These are phyloP conservation scores for Percina caprodes DNA, from an alignment of 2,113 vertebrate genomes.

Conservation along the genomic window DNA sequence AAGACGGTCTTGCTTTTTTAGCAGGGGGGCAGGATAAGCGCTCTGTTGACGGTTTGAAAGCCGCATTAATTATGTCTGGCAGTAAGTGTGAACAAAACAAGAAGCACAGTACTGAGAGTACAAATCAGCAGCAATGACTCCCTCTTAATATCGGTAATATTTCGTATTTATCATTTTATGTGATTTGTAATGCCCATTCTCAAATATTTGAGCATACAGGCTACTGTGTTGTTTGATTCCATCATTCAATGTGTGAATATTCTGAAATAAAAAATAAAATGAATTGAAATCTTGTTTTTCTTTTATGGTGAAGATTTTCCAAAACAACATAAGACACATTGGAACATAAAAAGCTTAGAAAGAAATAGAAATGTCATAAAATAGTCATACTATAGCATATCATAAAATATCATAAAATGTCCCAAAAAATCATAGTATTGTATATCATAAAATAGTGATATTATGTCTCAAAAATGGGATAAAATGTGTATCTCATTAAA, in stretches of 20 bases:
- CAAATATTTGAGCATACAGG: neutral
- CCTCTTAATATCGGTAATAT: neutral
- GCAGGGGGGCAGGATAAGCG: constrained; percentile 24
- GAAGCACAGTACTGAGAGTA: too few relatives aligned
- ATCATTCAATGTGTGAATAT: neutral
- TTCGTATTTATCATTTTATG: neutral
- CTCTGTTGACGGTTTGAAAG: constrained; percentile 22
- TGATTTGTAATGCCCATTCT: accelerated
- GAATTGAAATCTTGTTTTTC: neutral
- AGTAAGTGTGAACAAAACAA: neutral
- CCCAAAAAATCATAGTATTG: too few relatives aligned
- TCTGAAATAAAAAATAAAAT: neutral
- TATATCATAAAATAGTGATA: too few relatives aligned
- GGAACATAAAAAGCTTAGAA: neutral
- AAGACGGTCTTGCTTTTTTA: constrained; percentile 1
- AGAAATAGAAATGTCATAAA: too few relatives aligned
- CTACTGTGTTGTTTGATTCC: neutral
- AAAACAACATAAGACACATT: neutral
- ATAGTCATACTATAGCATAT: neutral
- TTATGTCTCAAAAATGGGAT: too few relatives aligned
- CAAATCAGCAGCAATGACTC: neutral
- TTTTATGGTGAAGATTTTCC: neutral
- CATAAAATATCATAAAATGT: neutral
- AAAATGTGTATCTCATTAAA: too few relatives aligned
- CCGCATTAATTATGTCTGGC: constrained; percentile 15